Evolutionary conservation across 1,140 invertebrate species (phyloP).

Genomic region (Doryteuthis pealeii): DNA sequence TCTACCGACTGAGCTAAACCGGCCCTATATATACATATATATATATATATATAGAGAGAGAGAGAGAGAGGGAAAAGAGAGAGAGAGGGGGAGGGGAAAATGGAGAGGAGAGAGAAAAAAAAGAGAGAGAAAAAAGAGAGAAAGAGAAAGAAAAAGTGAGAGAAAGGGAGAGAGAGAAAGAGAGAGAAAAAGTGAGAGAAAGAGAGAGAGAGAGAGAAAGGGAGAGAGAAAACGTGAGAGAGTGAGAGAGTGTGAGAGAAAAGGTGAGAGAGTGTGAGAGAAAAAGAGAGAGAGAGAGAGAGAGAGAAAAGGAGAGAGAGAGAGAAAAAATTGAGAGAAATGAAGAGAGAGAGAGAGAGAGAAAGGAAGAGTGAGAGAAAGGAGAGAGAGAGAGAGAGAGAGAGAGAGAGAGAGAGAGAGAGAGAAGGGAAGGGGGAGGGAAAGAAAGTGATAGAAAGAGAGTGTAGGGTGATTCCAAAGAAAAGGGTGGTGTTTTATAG

Average conservation of each 20-base stretch:
- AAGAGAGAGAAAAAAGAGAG: not conserved
- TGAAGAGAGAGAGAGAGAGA: not conserved
- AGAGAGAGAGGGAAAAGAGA: not conserved
- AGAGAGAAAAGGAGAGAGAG: not conserved
- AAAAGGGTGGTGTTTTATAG: too few species aligned
- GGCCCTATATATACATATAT: too few species aligned
- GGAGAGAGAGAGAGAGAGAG: not conserved
- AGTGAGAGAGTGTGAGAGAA: not conserved
- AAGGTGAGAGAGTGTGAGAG: not conserved
- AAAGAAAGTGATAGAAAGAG: too few species aligned
- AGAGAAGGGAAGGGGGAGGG: too few species aligned
- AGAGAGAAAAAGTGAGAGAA: not conserved
- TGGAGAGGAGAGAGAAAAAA: not conserved
- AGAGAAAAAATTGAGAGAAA: not conserved
- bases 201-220: not conserved
- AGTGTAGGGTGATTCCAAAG: too few species aligned
- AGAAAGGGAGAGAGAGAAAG: not conserved
- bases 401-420: not conserved
- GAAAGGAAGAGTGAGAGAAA: not conserved
- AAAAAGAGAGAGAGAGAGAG: not conserved
- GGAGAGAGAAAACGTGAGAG: not conserved
- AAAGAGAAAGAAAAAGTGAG: not conserved
- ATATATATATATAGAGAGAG: not conserved
- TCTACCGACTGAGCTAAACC: too few species aligned
- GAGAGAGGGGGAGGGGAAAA: not conserved